Percentiles rank a stretch among this genome's conserved stretches.
Conservation (phyloP, 2,113 vertebrate species). For the Mustela nigripes region DNA sequence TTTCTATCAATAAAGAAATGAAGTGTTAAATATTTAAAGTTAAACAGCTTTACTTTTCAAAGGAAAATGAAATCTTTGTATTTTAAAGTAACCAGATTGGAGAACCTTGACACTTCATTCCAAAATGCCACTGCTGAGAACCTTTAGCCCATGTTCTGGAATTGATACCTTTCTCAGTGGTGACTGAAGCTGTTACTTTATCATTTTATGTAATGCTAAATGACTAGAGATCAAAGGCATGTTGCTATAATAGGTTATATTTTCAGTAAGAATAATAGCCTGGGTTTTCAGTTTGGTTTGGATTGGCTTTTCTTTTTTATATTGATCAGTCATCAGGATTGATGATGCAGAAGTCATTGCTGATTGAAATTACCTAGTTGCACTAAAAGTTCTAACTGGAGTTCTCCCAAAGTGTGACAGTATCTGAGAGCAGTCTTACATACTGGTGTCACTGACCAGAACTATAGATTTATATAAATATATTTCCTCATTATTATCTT, state of each 20-base stretch:
- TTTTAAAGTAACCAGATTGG: neutral
- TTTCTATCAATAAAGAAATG: neutral
- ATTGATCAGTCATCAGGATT: neutral
- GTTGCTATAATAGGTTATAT: neutral
- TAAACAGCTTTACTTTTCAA: constrained; percentile 78
- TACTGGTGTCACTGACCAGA: neutral
- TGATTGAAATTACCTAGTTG: constrained; percentile 3
- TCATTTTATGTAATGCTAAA: neutral
- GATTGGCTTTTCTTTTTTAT: neutral
- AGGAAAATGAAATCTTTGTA: neutral
- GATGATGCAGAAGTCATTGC: neutral
- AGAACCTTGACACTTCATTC: neutral
- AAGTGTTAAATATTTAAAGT: constrained; percentile 79
- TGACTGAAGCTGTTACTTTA: neutral
- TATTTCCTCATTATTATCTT: neutral
- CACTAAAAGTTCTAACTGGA: neutral
- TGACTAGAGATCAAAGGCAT: neutral
- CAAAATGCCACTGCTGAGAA: neutral
- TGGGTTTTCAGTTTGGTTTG: neutral
- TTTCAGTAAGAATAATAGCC: neutral
- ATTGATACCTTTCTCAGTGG: neutral
- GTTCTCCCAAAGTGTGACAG: neutral
- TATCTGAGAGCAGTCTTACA: neutral
- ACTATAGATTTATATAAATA: neutral
- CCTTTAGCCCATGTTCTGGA: neutral